Evolutionary conservation across 1,140 invertebrate genomes (phyloP).

Genomic region (Choristoneura fumiferana): DNA sequence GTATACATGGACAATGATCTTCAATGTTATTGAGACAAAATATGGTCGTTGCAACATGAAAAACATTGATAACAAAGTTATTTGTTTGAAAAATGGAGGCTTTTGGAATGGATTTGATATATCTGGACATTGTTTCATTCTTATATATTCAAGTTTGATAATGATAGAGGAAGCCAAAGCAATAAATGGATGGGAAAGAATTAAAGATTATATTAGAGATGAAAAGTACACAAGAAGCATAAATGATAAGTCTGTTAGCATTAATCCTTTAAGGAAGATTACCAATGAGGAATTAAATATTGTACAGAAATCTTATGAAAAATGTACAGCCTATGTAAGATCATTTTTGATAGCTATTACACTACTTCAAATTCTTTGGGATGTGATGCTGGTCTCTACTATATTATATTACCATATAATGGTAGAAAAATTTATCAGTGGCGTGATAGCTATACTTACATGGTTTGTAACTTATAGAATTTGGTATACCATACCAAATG

Average conservation of each 20-base stretch:
- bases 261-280: constrained; percentile 84
- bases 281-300: constrained; percentile 84
- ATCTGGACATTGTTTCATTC: constrained; percentile 96
- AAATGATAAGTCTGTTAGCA: constrained; percentile 79
- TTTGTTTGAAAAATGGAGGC: constrained; percentile 86
- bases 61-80: constrained; percentile 80
- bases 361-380: constrained; percentile 91
- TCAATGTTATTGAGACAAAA: constrained; percentile 89
- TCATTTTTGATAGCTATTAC: constrained; percentile 89
- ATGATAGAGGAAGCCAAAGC: constrained; percentile 94
- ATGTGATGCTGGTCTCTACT: constrained; percentile 95
- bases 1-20: constrained; percentile 92
- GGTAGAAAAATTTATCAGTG: constrained; percentile 95
- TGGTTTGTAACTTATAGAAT: constrained; percentile 96
- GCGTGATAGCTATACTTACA: constrained; percentile 89
- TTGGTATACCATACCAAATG: constrained; percentile 84
- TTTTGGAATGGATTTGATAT: constrained; percentile 96
- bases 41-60: constrained; percentile 90
- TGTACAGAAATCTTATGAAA: constrained; percentile 85
- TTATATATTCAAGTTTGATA: constrained; percentile 94
- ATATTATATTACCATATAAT: constrained; percentile 97
- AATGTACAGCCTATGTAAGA: constrained; percentile 90
- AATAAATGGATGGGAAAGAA: constrained; percentile 94
- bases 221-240: constrained; percentile 86
- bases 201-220: constrained; percentile 88